These are phyloP conservation scores for Intellagama lesueurii DNA, from an alignment of 2,797 vertebrate species.

Conservation along the genomic window DNA sequence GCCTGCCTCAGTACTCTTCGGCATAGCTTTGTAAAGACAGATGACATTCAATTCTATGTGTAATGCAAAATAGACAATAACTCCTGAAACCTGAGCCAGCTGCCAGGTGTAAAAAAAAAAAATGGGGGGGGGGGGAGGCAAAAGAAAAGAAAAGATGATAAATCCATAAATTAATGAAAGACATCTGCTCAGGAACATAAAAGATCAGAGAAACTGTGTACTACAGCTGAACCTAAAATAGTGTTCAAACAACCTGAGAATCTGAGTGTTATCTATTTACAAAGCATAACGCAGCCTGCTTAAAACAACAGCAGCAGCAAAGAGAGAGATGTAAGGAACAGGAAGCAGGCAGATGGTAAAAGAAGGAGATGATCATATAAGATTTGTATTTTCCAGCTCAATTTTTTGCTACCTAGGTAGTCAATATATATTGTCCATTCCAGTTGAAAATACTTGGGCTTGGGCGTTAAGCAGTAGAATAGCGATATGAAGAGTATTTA, in stretches of 20 bases:
- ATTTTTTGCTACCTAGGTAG: constrained; percentile 20
- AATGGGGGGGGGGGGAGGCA: constrained; percentile 45
- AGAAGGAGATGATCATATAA: neutral
- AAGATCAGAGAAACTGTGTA: constrained; percentile 89
- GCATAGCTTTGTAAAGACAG: constrained; percentile 88
- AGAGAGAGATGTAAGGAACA: constrained; percentile 63
- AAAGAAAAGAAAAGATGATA: constrained; percentile 84
- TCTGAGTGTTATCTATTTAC: constrained; percentile 75
- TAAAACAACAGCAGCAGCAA: constrained; percentile 58
- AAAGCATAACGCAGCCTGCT: constrained; percentile 71
- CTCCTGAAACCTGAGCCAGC: constrained; percentile 95
- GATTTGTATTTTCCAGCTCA: neutral
- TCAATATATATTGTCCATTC: neutral
- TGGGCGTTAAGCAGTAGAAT: constrained; percentile 27
- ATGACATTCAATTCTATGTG: constrained; percentile 89
- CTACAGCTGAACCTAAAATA: constrained; percentile 83
- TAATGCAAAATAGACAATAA: constrained; percentile 91
- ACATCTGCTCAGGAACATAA: constrained; percentile 93
- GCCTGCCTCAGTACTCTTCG: constrained; percentile 82
- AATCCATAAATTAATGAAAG: constrained; percentile 97
- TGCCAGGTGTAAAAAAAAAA: constrained; percentile 94
- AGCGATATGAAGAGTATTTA: constrained; percentile 39
- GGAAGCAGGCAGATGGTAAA: constrained; percentile 31
- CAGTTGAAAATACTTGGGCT: neutral
- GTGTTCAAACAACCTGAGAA: constrained; percentile 82